These are phyloP conservation scores for Hypsopygia costalis DNA, from an alignment of 2,888 invertebrate species.

Conservation along the genomic window DNA sequence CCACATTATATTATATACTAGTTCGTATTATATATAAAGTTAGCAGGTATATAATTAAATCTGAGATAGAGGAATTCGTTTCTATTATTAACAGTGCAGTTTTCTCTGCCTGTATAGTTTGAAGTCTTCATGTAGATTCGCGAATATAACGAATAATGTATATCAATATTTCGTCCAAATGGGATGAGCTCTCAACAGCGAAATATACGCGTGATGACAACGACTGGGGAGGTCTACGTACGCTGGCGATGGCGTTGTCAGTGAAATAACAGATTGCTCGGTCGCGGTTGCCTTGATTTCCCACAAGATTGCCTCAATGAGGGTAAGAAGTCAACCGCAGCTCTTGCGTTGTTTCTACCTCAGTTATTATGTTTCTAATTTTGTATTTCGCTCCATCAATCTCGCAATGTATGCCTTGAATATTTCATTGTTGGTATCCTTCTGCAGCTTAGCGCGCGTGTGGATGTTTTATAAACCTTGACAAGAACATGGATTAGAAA, in stretches of 20 bases:
- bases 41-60: too few relatives aligned
- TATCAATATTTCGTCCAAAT: conserved; percentile 10
- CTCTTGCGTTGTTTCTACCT: conserved; percentile 35
- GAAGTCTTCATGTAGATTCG: conserved; percentile 11
- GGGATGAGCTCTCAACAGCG: conserved; percentile 7
- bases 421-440: conserved; percentile 25
- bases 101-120: conserved; percentile 7
- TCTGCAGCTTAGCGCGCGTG: not conserved
- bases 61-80: too few relatives aligned
- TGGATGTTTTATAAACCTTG: not conserved
- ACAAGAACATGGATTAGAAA: not conserved
- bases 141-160: conserved; percentile 10
- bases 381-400: conserved; percentile 37
- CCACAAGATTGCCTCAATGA: conserved; percentile 66
- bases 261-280: conserved; percentile 58
- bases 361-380: conserved; percentile 41
- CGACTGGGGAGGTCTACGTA: conserved; percentile 31
- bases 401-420: conserved; percentile 27
- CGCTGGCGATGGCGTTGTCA: conserved; percentile 42
- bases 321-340: conserved; percentile 55
- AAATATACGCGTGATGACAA: conserved; percentile 7
- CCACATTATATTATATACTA: too few relatives aligned
- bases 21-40: too few relatives aligned
- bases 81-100: not conserved
- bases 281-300: conserved; percentile 61